Percentiles rank a stretch among this genome's conserved stretches.
phyloP scores from a whole-genome alignment of 2,888 invertebrate species.

The Scrobipalpa atriplicella region DNA sequence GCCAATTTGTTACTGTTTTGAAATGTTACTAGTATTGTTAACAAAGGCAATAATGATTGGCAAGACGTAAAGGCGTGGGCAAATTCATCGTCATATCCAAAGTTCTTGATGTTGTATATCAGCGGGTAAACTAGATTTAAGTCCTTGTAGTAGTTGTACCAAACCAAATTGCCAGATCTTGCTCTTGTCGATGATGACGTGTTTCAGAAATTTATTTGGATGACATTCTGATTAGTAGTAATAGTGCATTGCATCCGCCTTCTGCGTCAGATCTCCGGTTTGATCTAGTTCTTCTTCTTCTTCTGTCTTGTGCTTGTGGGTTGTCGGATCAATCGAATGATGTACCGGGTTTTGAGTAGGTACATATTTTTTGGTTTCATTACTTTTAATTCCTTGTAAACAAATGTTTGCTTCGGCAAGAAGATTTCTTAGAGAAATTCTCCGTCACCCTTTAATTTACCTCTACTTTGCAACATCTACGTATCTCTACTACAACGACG shows the following conservation, averaged over 20 bases:
- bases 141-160: not conserved
- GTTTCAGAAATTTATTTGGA: not conserved
- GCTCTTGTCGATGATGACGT: not conserved
- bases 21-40: constrained; percentile 32
- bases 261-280: no score
- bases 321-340: no score
- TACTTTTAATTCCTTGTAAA: no score
- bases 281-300: no score
- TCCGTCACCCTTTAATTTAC: not conserved
- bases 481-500: constrained; percentile 5
- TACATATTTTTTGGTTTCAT: no score
- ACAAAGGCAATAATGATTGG: constrained; percentile 22
- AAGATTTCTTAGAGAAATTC: not conserved
- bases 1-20: constrained; percentile 26
- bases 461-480: constrained; percentile 9
- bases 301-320: no score
- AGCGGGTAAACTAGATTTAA: constrained; percentile 7
- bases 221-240: not conserved
- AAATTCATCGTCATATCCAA: constrained; percentile 5
- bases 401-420: no score
- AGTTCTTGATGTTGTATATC: constrained; percentile 2
- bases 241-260: no score
- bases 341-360: no score
- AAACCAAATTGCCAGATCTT: not conserved
- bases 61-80: constrained; percentile 18